Evolutionary conservation across 1,140 invertebrate genomes (phyloP), one percentile per base, ranked within the genome.

Genomic region (Drosophila miranda): DNA sequence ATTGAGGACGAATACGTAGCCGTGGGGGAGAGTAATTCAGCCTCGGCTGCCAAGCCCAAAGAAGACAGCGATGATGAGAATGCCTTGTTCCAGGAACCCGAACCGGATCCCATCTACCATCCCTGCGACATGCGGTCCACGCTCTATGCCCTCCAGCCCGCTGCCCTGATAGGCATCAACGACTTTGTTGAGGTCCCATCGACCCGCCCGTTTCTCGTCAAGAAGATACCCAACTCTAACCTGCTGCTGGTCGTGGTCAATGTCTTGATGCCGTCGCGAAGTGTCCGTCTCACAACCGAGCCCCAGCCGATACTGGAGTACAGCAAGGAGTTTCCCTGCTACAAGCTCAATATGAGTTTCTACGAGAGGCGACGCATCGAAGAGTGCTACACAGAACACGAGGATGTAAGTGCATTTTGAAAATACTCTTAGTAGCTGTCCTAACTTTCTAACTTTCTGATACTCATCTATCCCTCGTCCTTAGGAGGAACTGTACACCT

Each of bases 211-310:
- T 95, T 95, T 81, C 94, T 94, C 76, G 93, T 96, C 2, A 94
- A 95, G 75, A 93, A 92, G 75, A 94, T 97, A 48, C 93, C 94
- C 1, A 92, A 95, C 69, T 96, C 95, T 8, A 98, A 98, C 92
- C 91, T 98, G 50, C 84, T 98, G 8, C 91, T 98, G 45, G 93
- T 98, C 4, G 95, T 97, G 0, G 89, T 91, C 16, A 87, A 91
- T 55, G 92, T 92, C 50, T 69, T 90, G 76, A 92, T 70, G 86
- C 90, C 54, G 16, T 81, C 90, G 23, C 75, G 81, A 11, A 81
- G 75, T 21, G 72, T 78, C 62, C 90, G 66, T 79, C 90, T 50
- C 78, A 75, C 84, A 44, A 89, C 92, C 66, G 81, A 91, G 52
- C 71, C 82, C 41, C 89, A 92, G 75, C 50, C 91, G 83, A 60